A percentile compares a stretch with the other conserved stretches of the same genome.
These are phyloP conservation scores for Diorhabda sublineata DNA, from an alignment of 1,140 invertebrate species.

Conservation along the genomic window DNA sequence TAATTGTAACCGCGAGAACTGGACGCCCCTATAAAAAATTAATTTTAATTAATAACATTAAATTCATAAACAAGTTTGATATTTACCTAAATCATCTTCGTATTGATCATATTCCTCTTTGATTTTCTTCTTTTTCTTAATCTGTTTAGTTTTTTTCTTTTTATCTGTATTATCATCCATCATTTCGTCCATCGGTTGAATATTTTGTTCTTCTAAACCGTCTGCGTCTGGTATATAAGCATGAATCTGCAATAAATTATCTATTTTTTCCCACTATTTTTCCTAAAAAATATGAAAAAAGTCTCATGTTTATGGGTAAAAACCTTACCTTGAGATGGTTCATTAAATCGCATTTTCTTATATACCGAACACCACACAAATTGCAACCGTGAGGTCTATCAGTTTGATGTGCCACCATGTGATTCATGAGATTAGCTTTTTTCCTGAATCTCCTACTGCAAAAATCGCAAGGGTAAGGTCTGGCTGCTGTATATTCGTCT, in stretches of 20 bases:
- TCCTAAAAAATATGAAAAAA: neutral
- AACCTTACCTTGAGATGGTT: conserved; percentile 58
- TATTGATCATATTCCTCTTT: conserved; percentile 39
- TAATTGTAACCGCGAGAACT: conserved; percentile 47
- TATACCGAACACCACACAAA: conserved; percentile 71
- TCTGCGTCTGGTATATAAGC: conserved; percentile 60
- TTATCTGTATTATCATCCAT: conserved; percentile 26
- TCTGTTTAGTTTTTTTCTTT: conserved; percentile 22
- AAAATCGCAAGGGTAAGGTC: conserved; percentile 82
- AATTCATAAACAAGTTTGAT: neutral
- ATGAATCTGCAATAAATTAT: conserved; percentile 58
- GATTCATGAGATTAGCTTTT: conserved; percentile 76
- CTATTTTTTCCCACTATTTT: too few relatives aligned
- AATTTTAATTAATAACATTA: neutral
- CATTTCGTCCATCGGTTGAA: conserved; percentile 31
- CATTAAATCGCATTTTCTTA: conserved; percentile 71
- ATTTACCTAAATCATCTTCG: conserved; percentile 10
- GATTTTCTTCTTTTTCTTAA: conserved; percentile 29
- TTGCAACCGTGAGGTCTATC: conserved; percentile 73
- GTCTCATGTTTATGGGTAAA: neutral
- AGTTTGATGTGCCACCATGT: conserved; percentile 78
- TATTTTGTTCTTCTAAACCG: conserved; percentile 40
- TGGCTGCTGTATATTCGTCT: conserved; percentile 72
- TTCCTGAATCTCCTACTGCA: conserved; percentile 77
- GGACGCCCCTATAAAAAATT: conserved; percentile 23